Conservation (phyloP, 2,888 invertebrate genomes). For the Campoplex nolae region DNA sequence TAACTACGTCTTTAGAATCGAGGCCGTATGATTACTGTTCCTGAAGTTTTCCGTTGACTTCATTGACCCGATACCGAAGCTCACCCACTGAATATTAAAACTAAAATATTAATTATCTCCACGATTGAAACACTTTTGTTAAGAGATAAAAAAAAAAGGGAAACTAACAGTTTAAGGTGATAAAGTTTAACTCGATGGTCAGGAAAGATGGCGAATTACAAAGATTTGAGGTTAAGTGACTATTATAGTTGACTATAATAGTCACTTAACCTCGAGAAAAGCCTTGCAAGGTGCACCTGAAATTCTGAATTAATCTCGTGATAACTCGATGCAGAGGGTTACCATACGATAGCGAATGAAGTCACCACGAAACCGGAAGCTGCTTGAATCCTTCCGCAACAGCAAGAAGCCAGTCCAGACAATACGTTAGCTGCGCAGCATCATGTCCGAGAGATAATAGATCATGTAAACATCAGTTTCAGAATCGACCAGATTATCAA, state of each 20-base stretch:
- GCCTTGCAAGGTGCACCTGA: not conserved
- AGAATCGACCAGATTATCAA: no score
- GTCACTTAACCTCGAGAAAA: not conserved
- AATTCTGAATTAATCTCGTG: not conserved
- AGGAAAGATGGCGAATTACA: not conserved
- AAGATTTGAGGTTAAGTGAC: no score
- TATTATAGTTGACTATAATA: constrained; percentile 3
- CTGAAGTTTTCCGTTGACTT: not conserved
- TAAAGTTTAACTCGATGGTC: not conserved
- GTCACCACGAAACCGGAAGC: constrained; percentile 14
- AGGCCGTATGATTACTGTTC: not conserved
- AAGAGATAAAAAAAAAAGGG: not conserved
- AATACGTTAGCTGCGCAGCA: not conserved
- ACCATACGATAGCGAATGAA: constrained; percentile 24
- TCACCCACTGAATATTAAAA: not conserved
- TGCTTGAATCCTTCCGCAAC: constrained; percentile 5
- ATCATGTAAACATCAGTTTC: not conserved
- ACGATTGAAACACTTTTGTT: not conserved
- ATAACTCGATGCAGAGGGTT: constrained; percentile 2
- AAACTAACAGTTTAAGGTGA: not conserved
- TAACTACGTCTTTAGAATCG: not conserved
- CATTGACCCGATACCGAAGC: no score
- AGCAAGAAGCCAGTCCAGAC: not conserved
- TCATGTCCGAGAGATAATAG: not conserved
- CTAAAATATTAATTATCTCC: not conserved